These are phyloP conservation scores for Strix uralensis DNA, from an alignment of 2,113 vertebrate species.

Conservation along the genomic window DNA sequence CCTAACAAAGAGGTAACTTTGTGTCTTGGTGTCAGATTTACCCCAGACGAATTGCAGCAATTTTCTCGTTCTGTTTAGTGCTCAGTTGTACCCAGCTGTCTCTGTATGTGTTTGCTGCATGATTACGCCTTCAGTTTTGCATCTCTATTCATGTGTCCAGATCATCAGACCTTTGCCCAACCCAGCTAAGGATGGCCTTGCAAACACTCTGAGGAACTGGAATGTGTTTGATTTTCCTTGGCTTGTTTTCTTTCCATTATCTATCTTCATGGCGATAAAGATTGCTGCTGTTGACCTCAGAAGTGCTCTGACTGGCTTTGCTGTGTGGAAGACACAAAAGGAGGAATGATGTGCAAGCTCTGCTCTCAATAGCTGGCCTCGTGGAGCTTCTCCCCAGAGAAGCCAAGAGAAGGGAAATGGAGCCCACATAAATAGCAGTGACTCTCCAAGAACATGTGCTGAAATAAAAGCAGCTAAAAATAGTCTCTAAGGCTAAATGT, in stretches of 20 bases:
- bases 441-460: conserved; percentile 11
- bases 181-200: not conserved
- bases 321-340: not conserved
- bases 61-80: not conserved
- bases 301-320: not conserved
- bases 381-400: not conserved
- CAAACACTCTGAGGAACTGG: not conserved
- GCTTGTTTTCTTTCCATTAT: conserved; percentile 38
- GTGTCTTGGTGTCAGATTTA: not conserved
- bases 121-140: not conserved
- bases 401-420: not conserved
- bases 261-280: not conserved
- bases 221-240: conserved; percentile 21
- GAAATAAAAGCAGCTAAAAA: conserved; percentile 39
- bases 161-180: conserved; percentile 25
- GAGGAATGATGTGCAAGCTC: not conserved
- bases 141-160: not conserved
- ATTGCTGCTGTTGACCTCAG: not conserved
- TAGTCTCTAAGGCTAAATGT: conserved; percentile 8
- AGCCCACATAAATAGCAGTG: not conserved
- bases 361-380: not conserved
- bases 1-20: not conserved
- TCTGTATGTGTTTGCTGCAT: not conserved
- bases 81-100: not conserved
- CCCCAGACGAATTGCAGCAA: not conserved